Conservation (phyloP, 2,888 invertebrate species). For the Drosophila anceps region DNA sequence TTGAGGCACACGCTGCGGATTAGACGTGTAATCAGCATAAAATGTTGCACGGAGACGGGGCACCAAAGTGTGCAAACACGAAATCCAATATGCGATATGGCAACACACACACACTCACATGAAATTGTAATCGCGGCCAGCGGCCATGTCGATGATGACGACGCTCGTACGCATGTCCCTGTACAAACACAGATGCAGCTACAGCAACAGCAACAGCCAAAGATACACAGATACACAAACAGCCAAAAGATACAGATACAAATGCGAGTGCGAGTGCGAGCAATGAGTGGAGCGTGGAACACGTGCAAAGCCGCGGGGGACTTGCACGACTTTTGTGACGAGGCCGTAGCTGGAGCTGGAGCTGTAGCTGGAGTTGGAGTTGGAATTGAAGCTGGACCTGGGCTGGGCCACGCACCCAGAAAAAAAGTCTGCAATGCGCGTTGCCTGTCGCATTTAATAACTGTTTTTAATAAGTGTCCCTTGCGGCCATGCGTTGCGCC, state of each 20-base stretch:
- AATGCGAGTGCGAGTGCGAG: constrained; percentile 49
- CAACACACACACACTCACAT: constrained; percentile 29
- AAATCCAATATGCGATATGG: constrained; percentile 72
- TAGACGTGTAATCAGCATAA: constrained; percentile 80
- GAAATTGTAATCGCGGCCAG: constrained; percentile 59
- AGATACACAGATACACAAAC: constrained; percentile 14
- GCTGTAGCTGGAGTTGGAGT: constrained; percentile 7
- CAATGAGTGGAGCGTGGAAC: constrained; percentile 70
- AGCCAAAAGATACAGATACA: constrained; percentile 26
- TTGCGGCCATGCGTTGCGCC: constrained; percentile 64
- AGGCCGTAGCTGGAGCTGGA: constrained; percentile 23
- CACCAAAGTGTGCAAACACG: constrained; percentile 73
- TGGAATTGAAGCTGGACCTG: constrained; percentile 28
- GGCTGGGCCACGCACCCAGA: constrained; percentile 65
- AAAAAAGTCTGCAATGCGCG: constrained; percentile 63
- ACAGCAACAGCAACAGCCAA: constrained; percentile 5
- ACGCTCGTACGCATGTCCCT: constrained; percentile 77
- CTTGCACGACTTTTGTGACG: constrained; percentile 76
- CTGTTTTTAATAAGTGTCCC: constrained; percentile 81
- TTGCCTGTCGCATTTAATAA: constrained; percentile 81
- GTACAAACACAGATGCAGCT: constrained; percentile 46
- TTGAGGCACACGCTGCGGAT: constrained; percentile 75
- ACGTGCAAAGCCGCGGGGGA: constrained; percentile 85
- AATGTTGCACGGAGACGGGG: constrained; percentile 57
- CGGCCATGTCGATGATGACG: constrained; percentile 50